Percentiles rank a stretch among this genome's conserved stretches.
These are phyloP conservation scores for Mastigias papua DNA, from an alignment of 30 jellyfish, hydroid and myxozoan species.

Conservation along the genomic window DNA sequence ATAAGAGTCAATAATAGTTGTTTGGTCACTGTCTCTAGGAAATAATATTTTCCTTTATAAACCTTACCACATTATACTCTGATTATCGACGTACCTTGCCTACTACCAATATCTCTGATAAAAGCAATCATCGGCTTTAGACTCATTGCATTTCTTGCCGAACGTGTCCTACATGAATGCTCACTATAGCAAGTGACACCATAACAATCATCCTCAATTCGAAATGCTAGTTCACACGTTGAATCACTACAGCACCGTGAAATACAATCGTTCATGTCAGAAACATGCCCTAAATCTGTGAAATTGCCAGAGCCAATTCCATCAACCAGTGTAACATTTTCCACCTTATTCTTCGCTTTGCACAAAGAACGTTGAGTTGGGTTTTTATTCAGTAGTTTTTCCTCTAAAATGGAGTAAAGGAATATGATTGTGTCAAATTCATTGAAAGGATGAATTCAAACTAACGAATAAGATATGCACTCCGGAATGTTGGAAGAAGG, in stretches of 20 bases:
- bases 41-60: background rate
- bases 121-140: constrained; percentile 85
- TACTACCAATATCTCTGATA: constrained; percentile 75
- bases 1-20: too few relatives aligned
- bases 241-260: constrained; percentile 85
- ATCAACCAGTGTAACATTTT: constrained; percentile 88
- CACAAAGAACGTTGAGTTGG: constrained; percentile 77
- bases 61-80: too few relatives aligned
- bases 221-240: constrained; percentile 89
- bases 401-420: constrained; percentile 25
- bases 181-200: constrained; percentile 93
- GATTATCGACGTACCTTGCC: too few relatives aligned
- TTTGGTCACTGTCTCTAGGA: background rate
- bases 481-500: too few relatives aligned
- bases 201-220: constrained; percentile 91
- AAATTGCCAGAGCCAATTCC: constrained; percentile 96
- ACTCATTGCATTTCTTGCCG: constrained; percentile 84
- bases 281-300: constrained; percentile 91
- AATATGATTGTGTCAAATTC: too few relatives aligned
- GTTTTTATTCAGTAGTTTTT: constrained; percentile 51
- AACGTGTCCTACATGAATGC: constrained; percentile 86
- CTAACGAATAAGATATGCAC: too few relatives aligned
- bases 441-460: too few relatives aligned
- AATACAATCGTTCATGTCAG: constrained; percentile 88
- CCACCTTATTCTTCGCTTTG: constrained; percentile 47